These are phyloP conservation scores for Acleris literana DNA, from an alignment of 2,888 invertebrate species.

Conservation along the genomic window DNA sequence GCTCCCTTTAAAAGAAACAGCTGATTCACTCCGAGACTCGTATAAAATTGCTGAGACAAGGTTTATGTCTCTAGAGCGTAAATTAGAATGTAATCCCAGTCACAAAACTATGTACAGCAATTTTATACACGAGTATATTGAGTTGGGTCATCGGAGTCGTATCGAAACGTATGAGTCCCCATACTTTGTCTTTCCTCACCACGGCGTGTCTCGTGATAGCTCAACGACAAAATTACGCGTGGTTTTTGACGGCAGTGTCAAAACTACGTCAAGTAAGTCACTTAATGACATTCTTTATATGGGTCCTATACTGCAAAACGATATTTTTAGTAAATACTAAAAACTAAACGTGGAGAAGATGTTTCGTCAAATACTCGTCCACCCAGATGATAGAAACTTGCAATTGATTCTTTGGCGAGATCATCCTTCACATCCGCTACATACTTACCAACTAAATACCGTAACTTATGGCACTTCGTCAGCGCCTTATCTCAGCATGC, in stretches of 20 bases:
- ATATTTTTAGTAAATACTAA: background rate
- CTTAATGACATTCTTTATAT: background rate
- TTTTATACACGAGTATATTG: slow-evolving; percentile 1
- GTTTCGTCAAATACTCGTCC: background rate
- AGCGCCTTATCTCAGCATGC: slow-evolving; percentile 4
- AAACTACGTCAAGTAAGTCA: slow-evolving; percentile 4
- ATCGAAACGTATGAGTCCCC: background rate
- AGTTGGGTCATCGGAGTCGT: background rate
- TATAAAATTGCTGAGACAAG: background rate
- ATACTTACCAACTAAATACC: background rate
- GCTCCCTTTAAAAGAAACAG: background rate
- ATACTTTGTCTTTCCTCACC: slow-evolving; percentile 1
- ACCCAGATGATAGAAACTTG: background rate
- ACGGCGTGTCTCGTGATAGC: background rate
- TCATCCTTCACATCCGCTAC: background rate
- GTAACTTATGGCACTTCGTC: background rate
- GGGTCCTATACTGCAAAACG: background rate
- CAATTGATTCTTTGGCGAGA: slow-evolving; percentile 1
- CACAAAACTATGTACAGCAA: background rate
- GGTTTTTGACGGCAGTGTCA: background rate
- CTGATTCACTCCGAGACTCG: background rate
- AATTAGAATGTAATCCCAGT: background rate
- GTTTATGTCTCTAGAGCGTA: background rate
- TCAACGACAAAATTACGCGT: background rate
- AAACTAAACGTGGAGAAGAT: background rate